Conservation (phyloP, 2,113 vertebrate species). For the Symphodus melops region DNA sequence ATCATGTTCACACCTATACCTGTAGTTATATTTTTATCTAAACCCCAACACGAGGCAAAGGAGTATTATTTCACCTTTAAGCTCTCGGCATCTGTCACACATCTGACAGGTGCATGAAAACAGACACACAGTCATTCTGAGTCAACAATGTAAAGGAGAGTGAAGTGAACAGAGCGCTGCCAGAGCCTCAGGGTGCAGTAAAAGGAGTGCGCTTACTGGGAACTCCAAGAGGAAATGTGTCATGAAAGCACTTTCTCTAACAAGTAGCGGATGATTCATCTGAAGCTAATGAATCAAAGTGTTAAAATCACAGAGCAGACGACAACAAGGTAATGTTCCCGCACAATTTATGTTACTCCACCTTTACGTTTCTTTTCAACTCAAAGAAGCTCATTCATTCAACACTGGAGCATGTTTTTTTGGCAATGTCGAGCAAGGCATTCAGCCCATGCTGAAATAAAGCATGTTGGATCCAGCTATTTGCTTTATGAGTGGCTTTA, state of each 20-base stretch:
- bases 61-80: conserved; percentile 41
- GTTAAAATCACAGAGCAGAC: conserved; percentile 49
- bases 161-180: conserved; percentile 38
- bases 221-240: conserved; percentile 77
- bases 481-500: conserved; percentile 47
- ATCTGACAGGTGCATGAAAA: conserved; percentile 64
- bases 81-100: conserved; percentile 26
- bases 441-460: conserved; percentile 48
- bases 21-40: conserved; percentile 41
- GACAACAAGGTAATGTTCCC: conserved; percentile 52
- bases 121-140: conserved; percentile 47
- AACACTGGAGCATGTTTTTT: conserved; percentile 41
- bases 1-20: conserved; percentile 49
- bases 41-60: conserved; percentile 19
- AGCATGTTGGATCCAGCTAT: conserved; percentile 55
- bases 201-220: conserved; percentile 64
- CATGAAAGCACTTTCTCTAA: conserved; percentile 66
- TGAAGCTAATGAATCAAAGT: conserved; percentile 63
- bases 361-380: conserved; percentile 50
- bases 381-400: conserved; percentile 66
- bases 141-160: conserved; percentile 50
- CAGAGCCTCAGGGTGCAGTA: conserved; percentile 39
- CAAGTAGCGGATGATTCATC: conserved; percentile 70
- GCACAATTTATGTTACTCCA: conserved; percentile 54
- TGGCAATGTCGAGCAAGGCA: conserved; percentile 45